Evolutionary conservation across 2,888 invertebrate species (phyloP).

Genomic region (Aethes cnicana): DNA sequence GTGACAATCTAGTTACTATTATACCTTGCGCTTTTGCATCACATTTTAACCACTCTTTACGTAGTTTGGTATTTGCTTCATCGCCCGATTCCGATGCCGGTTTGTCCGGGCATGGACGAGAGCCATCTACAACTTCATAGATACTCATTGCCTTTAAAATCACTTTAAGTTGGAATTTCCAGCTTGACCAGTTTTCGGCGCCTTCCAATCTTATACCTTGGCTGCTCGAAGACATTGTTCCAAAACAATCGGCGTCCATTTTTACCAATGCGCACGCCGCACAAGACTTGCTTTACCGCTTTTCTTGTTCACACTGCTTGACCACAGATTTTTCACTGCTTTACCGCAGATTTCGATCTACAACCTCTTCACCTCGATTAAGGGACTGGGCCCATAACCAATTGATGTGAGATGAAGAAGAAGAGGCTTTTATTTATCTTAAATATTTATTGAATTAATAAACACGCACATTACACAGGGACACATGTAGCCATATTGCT

Average conservation of each 20-base stretch:
- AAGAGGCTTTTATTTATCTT: no score
- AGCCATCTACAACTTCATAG: background rate
- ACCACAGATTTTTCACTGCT: background rate
- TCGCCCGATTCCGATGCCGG: background rate
- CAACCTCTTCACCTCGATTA: background rate
- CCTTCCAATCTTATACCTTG: background rate
- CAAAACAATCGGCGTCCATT: background rate
- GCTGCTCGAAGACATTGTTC: background rate
- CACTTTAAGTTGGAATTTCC: background rate
- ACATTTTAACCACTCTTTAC: background rate
- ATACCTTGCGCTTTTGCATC: background rate
- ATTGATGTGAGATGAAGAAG: no score
- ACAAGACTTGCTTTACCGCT: no score
- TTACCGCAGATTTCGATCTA: background rate
- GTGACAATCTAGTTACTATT: background rate
- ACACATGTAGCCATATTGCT: no score
- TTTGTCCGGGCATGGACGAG: background rate
- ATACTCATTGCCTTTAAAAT: background rate
- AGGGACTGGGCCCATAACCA: background rate
- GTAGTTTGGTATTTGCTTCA: background rate
- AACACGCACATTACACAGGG: no score
- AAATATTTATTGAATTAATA: no score
- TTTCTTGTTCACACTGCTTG: no score
- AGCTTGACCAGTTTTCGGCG: background rate
- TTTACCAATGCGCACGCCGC: background rate